Conservation (phyloP, 2,797 vertebrate species). For the Pantherophis alleghaniensis region DNA sequence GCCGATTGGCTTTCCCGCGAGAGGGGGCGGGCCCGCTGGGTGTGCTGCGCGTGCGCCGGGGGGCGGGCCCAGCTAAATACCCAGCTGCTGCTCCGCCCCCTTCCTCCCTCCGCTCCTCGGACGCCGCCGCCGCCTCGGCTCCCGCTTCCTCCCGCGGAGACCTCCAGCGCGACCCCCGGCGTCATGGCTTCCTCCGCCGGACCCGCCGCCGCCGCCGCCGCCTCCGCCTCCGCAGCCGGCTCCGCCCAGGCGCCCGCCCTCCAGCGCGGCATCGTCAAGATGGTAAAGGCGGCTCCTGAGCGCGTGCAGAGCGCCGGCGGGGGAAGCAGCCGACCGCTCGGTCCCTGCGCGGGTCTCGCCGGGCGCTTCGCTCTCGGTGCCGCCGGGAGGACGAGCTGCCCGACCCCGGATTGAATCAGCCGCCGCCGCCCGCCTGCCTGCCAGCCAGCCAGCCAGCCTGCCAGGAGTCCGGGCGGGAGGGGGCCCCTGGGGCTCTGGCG, state of each 20-base stretch:
- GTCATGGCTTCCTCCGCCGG: constrained; percentile 3
- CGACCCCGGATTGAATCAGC: too few species aligned
- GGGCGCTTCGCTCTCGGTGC: too few species aligned
- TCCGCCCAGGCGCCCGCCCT: not conserved
- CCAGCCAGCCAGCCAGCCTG: too few species aligned
- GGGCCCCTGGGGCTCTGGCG: too few species aligned
- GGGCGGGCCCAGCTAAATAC: not conserved
- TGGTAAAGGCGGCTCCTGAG: not conserved
- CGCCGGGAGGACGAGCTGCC: too few species aligned
- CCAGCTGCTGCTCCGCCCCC: not conserved
- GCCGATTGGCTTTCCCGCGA: not conserved
- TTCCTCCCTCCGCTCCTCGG: fast-evolving
- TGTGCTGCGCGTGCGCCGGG: not conserved
- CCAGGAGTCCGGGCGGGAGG: too few species aligned
- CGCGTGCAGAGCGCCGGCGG: not conserved
- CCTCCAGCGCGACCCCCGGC: not conserved
- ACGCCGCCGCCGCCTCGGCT: not conserved
- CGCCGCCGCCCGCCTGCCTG: too few species aligned
- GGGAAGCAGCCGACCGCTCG: not conserved
- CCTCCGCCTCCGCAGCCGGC: constrained; percentile 70
- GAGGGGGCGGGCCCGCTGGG: not conserved
- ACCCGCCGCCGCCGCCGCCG: constrained; percentile 75
- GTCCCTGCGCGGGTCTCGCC: not conserved
- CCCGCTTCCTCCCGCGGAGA: not conserved
- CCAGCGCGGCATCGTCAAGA: constrained; percentile 28